These are phyloP conservation scores for Odiellus spinosus DNA, from an alignment of 2,888 invertebrate species.

Conservation along the genomic window DNA sequence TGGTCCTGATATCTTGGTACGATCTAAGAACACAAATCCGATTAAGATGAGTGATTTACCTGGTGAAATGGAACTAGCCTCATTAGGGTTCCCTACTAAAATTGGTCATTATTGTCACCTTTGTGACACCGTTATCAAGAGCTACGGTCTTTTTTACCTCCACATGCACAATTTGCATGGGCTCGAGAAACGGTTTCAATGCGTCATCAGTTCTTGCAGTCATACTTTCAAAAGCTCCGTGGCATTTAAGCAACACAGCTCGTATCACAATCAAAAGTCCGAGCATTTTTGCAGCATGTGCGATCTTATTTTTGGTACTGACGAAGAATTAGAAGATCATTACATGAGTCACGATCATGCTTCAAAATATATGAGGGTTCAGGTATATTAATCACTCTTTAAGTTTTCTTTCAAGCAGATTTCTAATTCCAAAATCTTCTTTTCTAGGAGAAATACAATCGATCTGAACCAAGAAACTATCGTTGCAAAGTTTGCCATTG, in stretches of 20 bases:
- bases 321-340: constrained; percentile 20
- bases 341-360: constrained; percentile 20
- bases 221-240: constrained; percentile 12
- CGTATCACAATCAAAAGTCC: constrained; percentile 16
- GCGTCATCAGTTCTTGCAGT: constrained; percentile 15
- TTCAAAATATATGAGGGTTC: constrained; percentile 19
- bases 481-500: constrained; percentile 22
- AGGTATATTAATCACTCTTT: no score
- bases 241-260: constrained; percentile 16
- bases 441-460: constrained; percentile 18
- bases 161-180: constrained; percentile 19
- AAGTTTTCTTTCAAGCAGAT: no score
- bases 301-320: constrained; percentile 19
- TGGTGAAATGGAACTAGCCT: constrained; percentile 12
- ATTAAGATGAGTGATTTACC: constrained; percentile 10
- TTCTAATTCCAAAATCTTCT: background rate
- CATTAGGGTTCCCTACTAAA: constrained; percentile 16
- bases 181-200: constrained; percentile 17
- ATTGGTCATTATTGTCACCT: constrained; percentile 18
- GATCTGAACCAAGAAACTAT: constrained; percentile 22
- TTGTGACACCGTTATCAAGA: constrained; percentile 18
- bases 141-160: constrained; percentile 15
- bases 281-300: constrained; percentile 20
- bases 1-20: background rate
- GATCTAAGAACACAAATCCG: background rate